Percentiles rank a stretch among this genome's conserved stretches.
These are phyloP conservation scores for Drosophila conformis DNA, from an alignment of 2,888 invertebrate genomes.

Conservation along the genomic window DNA sequence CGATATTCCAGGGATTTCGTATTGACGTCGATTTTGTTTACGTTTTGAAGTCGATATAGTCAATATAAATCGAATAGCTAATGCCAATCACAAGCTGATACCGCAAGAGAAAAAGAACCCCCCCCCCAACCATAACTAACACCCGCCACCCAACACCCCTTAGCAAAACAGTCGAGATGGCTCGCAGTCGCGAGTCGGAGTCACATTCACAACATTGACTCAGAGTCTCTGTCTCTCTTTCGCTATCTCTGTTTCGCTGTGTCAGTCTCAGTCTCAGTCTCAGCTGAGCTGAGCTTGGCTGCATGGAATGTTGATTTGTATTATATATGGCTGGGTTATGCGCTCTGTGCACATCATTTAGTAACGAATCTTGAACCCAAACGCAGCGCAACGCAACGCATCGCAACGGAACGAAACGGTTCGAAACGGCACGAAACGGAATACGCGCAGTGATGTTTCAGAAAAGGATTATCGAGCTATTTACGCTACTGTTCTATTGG, in stretches of 20 bases:
- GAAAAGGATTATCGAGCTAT: constrained; percentile 72
- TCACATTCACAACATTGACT: constrained; percentile 24
- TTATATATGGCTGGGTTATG: constrained; percentile 58
- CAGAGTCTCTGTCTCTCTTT: constrained; percentile 17
- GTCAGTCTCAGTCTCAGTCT: constrained; percentile 15
- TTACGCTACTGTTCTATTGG: constrained; percentile 69
- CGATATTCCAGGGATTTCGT: constrained; percentile 58
- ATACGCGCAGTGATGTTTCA: constrained; percentile 62
- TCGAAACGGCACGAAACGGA: constrained; percentile 40
- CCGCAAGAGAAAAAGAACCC: constrained; percentile 8
- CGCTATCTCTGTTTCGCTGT: background rate
- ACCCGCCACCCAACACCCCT: background rate
- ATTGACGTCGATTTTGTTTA: constrained; percentile 54
- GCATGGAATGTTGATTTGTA: constrained; percentile 58
- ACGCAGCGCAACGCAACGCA: constrained; percentile 48
- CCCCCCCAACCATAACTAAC: background rate
- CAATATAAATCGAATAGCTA: constrained; percentile 1
- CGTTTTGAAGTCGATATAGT: constrained; percentile 23
- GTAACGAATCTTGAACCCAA: constrained; percentile 66
- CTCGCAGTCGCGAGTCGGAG: constrained; percentile 1
- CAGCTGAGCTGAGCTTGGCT: constrained; percentile 27
- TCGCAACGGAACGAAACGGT: constrained; percentile 35
- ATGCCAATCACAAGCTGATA: constrained; percentile 39
- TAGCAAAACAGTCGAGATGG: constrained; percentile 20
- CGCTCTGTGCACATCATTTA: constrained; percentile 70